Percentiles rank a stretch among this genome's conserved stretches.
Conservation (phyloP, 2,113 vertebrate genomes). For the Pelvicachromis taeniatus region DNA sequence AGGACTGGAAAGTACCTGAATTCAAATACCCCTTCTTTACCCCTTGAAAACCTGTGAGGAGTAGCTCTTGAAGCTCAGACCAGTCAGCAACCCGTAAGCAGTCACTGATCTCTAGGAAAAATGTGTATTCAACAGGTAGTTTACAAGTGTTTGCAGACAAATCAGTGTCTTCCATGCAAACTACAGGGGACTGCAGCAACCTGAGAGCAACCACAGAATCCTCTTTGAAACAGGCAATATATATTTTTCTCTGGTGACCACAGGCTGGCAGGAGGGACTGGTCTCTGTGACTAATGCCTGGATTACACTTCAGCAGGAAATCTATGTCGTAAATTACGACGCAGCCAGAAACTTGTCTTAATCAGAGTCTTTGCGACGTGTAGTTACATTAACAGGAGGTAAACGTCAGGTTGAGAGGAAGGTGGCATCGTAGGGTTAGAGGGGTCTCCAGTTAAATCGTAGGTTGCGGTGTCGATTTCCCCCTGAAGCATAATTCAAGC, state of each 20-base stretch:
- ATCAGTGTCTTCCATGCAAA: neutral
- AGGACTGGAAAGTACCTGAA: neutral
- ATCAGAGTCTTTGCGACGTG: neutral
- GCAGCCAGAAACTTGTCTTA: neutral
- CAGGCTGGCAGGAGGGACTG: neutral
- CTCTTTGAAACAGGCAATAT: neutral
- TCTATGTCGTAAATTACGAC: neutral
- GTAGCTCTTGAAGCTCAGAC: neutral
- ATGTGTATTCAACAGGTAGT: neutral
- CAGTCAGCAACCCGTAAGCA: neutral
- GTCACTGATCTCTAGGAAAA: neutral
- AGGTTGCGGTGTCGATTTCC: neutral
- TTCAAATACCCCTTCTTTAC: neutral
- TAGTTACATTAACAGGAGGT: neutral
- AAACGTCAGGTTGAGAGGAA: neutral
- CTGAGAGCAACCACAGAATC: neutral
- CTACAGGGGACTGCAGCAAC: neutral
- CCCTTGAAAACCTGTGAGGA: neutral
- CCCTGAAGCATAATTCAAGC: neutral
- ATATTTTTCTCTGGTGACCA: neutral
- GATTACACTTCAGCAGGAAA: neutral
- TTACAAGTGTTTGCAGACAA: neutral
- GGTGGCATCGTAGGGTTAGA: neutral
- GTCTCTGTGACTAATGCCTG: accelerated
- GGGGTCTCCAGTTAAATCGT: neutral